Evolutionary conservation across 2,113 vertebrate genomes (phyloP), one percentile per base, ranked within the genome.

Genomic region (Rhinopomastus cyanomelas): DNA sequence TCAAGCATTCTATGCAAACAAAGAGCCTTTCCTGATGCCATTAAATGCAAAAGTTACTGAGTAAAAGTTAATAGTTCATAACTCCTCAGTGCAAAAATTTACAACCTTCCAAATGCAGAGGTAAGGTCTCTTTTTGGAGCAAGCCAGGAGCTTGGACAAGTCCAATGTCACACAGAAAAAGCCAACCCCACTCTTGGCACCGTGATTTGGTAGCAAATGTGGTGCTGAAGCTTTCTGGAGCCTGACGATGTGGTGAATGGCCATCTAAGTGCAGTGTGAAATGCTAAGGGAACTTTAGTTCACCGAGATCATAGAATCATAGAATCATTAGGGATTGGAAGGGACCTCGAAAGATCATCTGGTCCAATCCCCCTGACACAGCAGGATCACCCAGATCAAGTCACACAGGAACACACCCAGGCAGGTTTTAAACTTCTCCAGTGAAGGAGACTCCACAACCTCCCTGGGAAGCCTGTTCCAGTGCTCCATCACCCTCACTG

Each of bases 111-210:
- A 80, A 80, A 69, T 34, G 62, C 9, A 62, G 85, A 60, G 11
- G 6, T 69, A 48, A 62, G 13, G 20, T 85, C 13, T 57, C 42
- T 78, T 68, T 76, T 32, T 15, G 20, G 7, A 29, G 16, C 36
- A 69, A 85, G 42, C 20, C 55, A 27, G 57, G 46, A 32, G 22
- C 74, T 72, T 49, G 49, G 21, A 44, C 15, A 18, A 66, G 32
- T 42, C 78, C 23, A 52, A 15, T 23, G 55, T 89, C n/a, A 48
- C 0, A 0, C 0, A 51, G 52, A 42, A 69, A 68, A 85, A 72
- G 23, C n/a, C 56, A 66, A 49, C 16, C 29, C 5, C 34, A 6
- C 11, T 66, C 64, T 65, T 74, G 71, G n/a, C 29, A 30, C n/a
- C 60, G 30, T 68, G 37, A 12, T 72, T 86, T 83, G 55, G 85